phyloP scores from a whole-genome alignment of 1,140 invertebrate genomes.

The Olivierus martensii region DNA sequence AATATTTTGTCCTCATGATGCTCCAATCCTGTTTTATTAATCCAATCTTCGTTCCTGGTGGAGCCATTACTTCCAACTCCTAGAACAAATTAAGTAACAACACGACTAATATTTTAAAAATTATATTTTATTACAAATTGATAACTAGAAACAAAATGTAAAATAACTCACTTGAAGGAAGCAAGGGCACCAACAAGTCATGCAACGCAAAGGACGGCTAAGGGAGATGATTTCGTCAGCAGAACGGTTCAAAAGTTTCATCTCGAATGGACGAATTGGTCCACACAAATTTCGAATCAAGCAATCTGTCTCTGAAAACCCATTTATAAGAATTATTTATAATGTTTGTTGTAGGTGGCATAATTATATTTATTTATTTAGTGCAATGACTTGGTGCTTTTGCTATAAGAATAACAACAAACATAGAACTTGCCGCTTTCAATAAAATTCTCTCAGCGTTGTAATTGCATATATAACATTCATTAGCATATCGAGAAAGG shows the following conservation, averaged over 20 bases:
- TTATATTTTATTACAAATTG: no score
- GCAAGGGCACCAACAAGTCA: conserved; percentile 64
- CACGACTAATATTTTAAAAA: no score
- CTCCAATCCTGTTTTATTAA: conserved; percentile 73
- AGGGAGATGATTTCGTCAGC: conserved; percentile 63
- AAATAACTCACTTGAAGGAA: conserved; percentile 51
- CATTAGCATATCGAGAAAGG: no score
- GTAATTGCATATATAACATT: no score
- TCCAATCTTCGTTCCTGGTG: conserved; percentile 49
- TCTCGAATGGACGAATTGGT: conserved; percentile 59
- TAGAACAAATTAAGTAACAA: no score
- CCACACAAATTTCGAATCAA: conserved; percentile 64
- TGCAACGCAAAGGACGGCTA: conserved; percentile 48
- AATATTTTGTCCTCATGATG: conserved; percentile 57
- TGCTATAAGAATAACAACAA: no score
- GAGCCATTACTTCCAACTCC: conserved; percentile 50
- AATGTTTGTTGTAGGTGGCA: no score
- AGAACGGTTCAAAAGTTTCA: conserved; percentile 65
- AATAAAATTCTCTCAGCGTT: no score
- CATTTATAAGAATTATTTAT: neutral
- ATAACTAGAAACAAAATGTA: no score
- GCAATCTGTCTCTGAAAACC: conserved; percentile 48
- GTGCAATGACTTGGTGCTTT: no score
- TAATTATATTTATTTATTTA: no score
- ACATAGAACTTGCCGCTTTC: no score